Evolutionary conservation across 2,888 invertebrate species (phyloP), one percentile per base, ranked within the genome.

Genomic region (Zele albiditarsus): DNA sequence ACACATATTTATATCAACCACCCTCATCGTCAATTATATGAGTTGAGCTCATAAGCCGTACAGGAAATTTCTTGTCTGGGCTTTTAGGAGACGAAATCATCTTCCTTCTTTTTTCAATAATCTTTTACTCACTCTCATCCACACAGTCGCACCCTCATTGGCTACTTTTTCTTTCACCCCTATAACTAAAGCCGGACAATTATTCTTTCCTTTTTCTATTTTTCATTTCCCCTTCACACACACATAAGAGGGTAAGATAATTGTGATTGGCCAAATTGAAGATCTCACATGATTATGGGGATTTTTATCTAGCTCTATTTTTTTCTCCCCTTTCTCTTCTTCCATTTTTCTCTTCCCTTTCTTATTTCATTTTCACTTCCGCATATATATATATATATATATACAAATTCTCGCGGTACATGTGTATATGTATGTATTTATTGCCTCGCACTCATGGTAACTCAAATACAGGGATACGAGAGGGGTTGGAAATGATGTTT

Each of bases 211-310:
- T 53, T 23, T 20, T 16, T 53, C 20, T 53, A n/a, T 20, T 53
- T 53, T 20, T 3, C 46, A 16, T n/a, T 5, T n/a, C 46, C 46
- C 46, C 46, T n/a, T n/a, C 46, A 16, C 33, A 27, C 33, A 4
- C n/a, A n/a, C 25, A 66, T 16, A 25, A 2, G 14, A 23, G 12
- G 42, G 25, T 23, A 6, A 16, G 42, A 66, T 42, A 66, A 66
- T 66, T 42, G 42, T 38, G 46, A 66, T 66, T 66, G 66, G 66
- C 16, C 25, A 33, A 42, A 66, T 66, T 66, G 69, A 33, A 58
- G 58, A 31, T 23, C 38, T 69, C 57, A 8, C 8, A 58, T 25
- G 57, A 58, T 38, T 58, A 38, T 31, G 38, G 38, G 38, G 58
- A 58, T 58, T 69, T 58, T 57, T 31, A 27, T 25, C 33, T 25